These are phyloP conservation scores for Drosophila hamatofila DNA, from an alignment of 2,888 invertebrate genomes.

Conservation along the genomic window DNA sequence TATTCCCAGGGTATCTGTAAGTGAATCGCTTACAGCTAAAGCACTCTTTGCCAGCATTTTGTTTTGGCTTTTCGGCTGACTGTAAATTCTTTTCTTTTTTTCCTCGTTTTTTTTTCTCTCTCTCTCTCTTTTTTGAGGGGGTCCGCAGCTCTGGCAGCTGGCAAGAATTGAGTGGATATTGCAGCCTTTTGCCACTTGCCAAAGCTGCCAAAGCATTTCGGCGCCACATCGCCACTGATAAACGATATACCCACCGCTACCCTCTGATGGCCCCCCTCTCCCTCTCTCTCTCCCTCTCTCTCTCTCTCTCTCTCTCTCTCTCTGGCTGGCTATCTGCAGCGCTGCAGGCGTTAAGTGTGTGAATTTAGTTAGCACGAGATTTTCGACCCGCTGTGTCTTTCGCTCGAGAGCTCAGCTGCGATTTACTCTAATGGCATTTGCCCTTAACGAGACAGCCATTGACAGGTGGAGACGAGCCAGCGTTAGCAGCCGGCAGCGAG, in stretches of 20 bases:
- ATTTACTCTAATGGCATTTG: conserved; percentile 72
- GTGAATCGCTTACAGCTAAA: too few relatives aligned
- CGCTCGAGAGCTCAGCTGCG: conserved; percentile 51
- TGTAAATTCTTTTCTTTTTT: conserved; percentile 48
- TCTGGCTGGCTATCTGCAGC: conserved; percentile 21
- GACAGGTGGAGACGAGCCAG: conserved; percentile 39
- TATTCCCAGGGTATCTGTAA: background rate
- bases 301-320: background rate
- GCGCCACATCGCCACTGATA: conserved; percentile 54
- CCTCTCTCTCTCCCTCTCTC: background rate
- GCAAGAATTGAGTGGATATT: conserved; percentile 58
- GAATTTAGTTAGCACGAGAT: conserved; percentile 72
- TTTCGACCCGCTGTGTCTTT: conserved; percentile 23
- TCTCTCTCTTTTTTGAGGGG: background rate
- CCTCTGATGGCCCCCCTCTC: background rate
- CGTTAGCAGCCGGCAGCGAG: background rate
- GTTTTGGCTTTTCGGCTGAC: conserved; percentile 57
- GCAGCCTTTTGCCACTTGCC: conserved; percentile 57
- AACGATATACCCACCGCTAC: conserved; percentile 33
- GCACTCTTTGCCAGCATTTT: conserved; percentile 35
- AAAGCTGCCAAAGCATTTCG: conserved; percentile 62
- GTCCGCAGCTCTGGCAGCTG: conserved; percentile 32
- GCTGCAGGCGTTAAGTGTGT: conserved; percentile 75
- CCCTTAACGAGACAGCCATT: conserved; percentile 64
- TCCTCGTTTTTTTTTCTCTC: background rate